A percentile compares a stretch with the other conserved stretches of the same genome.
phyloP scores from a whole-genome alignment of 2,113 vertebrate genomes.

The Perca fluviatilis region DNA sequence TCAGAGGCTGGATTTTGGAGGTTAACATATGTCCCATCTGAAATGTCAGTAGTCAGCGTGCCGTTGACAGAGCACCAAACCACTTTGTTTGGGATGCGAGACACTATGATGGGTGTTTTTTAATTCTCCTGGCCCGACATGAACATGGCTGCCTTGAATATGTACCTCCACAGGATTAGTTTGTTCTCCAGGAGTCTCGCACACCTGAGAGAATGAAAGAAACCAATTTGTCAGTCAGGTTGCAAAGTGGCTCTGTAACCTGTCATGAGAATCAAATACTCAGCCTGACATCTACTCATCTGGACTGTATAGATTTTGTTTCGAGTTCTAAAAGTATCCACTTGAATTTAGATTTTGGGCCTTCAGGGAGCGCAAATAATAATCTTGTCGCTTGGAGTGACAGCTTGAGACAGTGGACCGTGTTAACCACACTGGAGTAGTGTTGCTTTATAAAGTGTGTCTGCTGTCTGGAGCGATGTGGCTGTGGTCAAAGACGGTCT shows the following conservation, averaged over 20 bases:
- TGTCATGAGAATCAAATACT: constrained; percentile 43
- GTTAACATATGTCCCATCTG: constrained; percentile 63
- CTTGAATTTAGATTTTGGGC: constrained; percentile 45
- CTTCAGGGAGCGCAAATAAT: constrained; percentile 46
- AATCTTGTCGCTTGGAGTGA: constrained; percentile 49
- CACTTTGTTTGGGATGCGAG: constrained; percentile 44
- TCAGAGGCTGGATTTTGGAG: constrained; percentile 51
- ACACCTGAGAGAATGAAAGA: constrained; percentile 29
- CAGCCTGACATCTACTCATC: constrained; percentile 48
- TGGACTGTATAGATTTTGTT: constrained; percentile 59
- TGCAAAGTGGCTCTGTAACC: constrained; percentile 3
- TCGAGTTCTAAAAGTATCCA: constrained; percentile 42
- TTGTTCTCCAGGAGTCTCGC: constrained; percentile 32
- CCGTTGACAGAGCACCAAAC: constrained; percentile 64
- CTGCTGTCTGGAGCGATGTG: background rate
- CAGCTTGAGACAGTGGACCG: constrained; percentile 16
- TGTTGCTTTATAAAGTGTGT: constrained; percentile 8
- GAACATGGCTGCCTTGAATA: constrained; percentile 36
- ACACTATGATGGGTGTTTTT: constrained; percentile 52
- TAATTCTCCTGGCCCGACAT: constrained; percentile 56
- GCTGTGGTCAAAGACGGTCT: constrained; percentile 8
- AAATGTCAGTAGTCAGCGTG: constrained; percentile 61
- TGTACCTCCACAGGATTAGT: constrained; percentile 27
- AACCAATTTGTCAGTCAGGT: constrained; percentile 12
- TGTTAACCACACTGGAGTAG: constrained; percentile 24